These are phyloP conservation scores for Butorides virescens DNA, from an alignment of 2,113 vertebrate genomes.

Conservation along the genomic window DNA sequence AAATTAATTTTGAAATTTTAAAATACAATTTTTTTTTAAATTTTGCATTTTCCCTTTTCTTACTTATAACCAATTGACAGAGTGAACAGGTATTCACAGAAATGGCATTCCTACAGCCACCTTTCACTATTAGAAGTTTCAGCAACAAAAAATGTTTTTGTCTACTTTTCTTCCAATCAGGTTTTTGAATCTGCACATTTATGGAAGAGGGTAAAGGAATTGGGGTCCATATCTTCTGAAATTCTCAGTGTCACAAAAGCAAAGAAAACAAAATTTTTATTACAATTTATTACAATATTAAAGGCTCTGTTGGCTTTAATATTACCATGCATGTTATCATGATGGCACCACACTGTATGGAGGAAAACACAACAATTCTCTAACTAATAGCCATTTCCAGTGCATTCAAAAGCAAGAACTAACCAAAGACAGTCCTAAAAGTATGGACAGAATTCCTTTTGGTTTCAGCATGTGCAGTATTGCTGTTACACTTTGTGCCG, in stretches of 20 bases:
- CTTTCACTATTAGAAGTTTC: neutral
- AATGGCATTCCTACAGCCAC: neutral
- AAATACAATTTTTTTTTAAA: neutral
- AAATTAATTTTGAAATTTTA: neutral
- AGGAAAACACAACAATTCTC: neutral
- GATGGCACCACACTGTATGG: fast-evolving
- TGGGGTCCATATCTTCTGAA: neutral
- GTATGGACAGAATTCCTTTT: neutral
- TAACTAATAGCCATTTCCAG: neutral
- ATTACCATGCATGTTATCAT: neutral
- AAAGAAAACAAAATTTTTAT: neutral
- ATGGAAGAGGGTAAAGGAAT: neutral
- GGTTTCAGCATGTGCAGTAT: fast-evolving
- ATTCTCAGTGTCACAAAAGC: neutral
- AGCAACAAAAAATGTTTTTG: neutral
- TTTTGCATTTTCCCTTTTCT: neutral
- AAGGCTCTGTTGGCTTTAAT: neutral
- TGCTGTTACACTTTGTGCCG: neutral
- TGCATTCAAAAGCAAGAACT: neutral
- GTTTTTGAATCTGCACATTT: neutral
- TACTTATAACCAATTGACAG: neutral
- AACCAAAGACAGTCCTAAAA: neutral
- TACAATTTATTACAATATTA: neutral
- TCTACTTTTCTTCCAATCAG: neutral
- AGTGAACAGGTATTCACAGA: neutral